phyloP scores from a whole-genome alignment of 2,797 vertebrate species.

The Anas flavirostris region DNA sequence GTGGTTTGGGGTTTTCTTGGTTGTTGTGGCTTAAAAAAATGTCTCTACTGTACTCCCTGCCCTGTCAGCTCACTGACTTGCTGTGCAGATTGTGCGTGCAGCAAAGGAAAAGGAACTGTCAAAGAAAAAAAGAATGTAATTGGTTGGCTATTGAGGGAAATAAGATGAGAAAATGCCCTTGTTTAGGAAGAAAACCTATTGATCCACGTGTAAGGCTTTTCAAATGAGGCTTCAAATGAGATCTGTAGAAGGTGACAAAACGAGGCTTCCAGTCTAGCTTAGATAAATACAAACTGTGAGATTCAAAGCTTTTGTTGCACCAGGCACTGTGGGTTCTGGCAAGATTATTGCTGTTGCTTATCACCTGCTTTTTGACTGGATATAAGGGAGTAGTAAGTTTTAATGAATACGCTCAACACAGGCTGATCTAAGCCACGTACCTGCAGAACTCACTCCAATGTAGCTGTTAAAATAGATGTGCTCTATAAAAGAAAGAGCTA shows the following conservation, averaged over 20 bases:
- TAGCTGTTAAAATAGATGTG: background rate
- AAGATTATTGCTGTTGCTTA: background rate
- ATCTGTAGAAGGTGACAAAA: background rate
- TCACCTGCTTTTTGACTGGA: background rate
- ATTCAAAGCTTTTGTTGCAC: background rate
- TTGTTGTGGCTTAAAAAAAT: background rate
- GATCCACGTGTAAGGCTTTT: background rate
- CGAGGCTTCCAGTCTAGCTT: background rate
- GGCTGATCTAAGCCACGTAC: background rate
- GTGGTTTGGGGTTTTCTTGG: background rate
- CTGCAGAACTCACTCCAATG: background rate
- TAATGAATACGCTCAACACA: background rate
- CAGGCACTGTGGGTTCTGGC: background rate
- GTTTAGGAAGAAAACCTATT: background rate
- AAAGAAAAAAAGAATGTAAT: background rate
- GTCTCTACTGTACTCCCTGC: background rate
- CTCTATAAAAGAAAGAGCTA: background rate
- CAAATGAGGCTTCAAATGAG: background rate
- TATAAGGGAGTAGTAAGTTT: background rate
- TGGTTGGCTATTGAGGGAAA: background rate
- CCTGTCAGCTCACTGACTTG: background rate
- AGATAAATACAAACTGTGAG: background rate
- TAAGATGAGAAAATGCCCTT: background rate
- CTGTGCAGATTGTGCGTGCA: background rate
- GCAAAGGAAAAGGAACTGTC: background rate